Percentiles rank a stretch among this genome's conserved stretches.
Conservation (phyloP, 53 echinoderm and acorn worm species). For the Temnopleurus reevesii region DNA sequence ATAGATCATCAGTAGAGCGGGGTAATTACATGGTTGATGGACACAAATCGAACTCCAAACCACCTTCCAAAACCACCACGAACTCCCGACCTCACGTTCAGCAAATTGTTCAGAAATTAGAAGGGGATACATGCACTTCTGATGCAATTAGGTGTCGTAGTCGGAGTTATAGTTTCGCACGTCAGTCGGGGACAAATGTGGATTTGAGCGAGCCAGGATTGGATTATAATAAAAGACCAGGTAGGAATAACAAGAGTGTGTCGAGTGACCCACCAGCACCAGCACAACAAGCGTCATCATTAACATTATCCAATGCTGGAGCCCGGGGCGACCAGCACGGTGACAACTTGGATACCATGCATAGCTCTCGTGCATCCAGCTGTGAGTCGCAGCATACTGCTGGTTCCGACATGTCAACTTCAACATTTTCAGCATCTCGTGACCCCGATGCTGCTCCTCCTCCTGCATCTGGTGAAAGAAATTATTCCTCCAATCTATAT, state of each 20-base stretch:
- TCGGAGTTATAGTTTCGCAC: conserved; percentile 43
- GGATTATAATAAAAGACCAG: background rate
- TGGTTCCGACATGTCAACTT: conserved; percentile 54
- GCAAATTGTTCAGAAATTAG: conserved; percentile 55
- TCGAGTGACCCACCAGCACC: conserved; percentile 27
- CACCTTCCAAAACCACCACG: background rate
- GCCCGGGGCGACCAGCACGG: conserved; percentile 56
- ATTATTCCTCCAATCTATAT: conserved; percentile 23
- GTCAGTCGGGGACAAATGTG: conserved; percentile 22
- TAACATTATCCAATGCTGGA: conserved; percentile 62
- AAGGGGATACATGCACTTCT: conserved; percentile 36
- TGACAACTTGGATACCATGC: conserved; percentile 61
- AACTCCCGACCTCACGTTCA: conserved; percentile 53
- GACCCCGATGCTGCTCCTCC: conserved; percentile 50
- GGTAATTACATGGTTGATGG: conserved; percentile 49
- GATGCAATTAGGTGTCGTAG: conserved; percentile 34
- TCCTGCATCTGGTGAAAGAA: conserved; percentile 48
- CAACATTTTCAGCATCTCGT: conserved; percentile 42
- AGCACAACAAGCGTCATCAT: conserved; percentile 44
- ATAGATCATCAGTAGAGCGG: conserved; percentile 48
- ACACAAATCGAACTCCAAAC: conserved; percentile 32
- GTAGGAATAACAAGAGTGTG: conserved; percentile 44
- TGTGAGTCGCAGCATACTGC: conserved; percentile 60
- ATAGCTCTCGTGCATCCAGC: conserved; percentile 59
- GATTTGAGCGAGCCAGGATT: conserved; percentile 18